A percentile compares a stretch with the other conserved stretches of the same genome.
Evolutionary conservation across 2,113 vertebrate genomes (phyloP).

Genomic region (Alouatta palliata): DNA sequence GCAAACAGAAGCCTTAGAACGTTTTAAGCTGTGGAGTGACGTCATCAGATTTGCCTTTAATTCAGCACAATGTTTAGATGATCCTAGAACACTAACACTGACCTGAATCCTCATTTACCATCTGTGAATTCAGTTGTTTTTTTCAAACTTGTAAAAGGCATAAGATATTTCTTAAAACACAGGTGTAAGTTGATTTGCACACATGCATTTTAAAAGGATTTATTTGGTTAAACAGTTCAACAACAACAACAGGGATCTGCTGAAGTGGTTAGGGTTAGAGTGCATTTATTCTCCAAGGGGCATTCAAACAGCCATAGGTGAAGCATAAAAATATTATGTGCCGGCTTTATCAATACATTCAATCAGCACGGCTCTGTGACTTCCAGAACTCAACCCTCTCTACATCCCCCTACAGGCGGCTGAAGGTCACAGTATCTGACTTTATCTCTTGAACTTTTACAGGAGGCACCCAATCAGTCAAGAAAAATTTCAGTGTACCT

Average conservation of each 20-base stretch:
- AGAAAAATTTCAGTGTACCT: background rate
- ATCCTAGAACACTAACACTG: background rate
- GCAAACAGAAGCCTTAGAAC: background rate
- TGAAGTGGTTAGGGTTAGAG: background rate
- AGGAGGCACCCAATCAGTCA: constrained; percentile 24
- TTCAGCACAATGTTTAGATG: background rate
- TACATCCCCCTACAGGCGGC: background rate
- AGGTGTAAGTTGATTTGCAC: background rate
- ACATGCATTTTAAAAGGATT: background rate
- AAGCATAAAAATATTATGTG: background rate
- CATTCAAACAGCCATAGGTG: background rate
- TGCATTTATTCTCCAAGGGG: background rate
- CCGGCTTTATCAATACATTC: background rate
- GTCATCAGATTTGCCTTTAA: background rate
- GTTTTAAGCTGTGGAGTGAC: background rate
- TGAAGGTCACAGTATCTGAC: constrained; percentile 33
- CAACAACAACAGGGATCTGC: background rate
- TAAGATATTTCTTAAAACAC: background rate
- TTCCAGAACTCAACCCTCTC: constrained; percentile 41
- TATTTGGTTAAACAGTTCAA: background rate
- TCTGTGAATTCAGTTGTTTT: background rate
- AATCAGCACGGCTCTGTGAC: background rate
- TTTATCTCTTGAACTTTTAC: background rate
- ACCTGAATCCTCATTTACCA: background rate
- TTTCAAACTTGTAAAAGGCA: background rate